Conservation (phyloP, 2,888 invertebrate species). For the Pantelozetes paolii region DNA sequence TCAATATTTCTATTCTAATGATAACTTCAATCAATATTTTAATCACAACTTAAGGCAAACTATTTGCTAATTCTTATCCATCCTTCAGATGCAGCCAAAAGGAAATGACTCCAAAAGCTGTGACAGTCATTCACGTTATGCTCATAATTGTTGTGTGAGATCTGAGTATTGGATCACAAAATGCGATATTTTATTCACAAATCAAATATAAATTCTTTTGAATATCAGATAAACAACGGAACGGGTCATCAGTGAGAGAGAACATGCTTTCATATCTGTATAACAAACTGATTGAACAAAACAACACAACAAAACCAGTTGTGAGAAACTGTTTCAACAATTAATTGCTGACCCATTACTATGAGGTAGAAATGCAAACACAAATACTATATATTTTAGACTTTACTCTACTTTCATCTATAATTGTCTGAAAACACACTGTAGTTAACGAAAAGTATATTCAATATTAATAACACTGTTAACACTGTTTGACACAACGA, state of each 20-base stretch:
- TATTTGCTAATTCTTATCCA: neutral
- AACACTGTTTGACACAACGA: conserved; percentile 16
- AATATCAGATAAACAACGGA: conserved; percentile 14
- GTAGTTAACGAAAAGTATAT: neutral
- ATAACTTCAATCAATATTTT: too few species aligned
- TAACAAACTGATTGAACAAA: neutral
- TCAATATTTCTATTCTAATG: neutral
- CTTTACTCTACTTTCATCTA: too few species aligned
- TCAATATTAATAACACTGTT: conserved; percentile 16
- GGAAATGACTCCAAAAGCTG: conserved; percentile 15
- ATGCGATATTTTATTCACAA: neutral
- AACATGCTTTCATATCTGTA: too few species aligned
- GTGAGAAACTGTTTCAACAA: conserved; percentile 14
- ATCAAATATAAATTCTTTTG: conserved; percentile 2
- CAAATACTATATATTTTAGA: neutral
- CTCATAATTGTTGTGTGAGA: neutral
- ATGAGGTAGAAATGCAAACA: conserved; percentile 23
- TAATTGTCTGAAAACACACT: too few species aligned
- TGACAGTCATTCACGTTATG: neutral
- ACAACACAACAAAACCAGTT: neutral
- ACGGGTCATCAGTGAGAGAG: neutral
- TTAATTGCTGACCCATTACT: conserved; percentile 26
- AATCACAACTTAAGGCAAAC: too few species aligned
- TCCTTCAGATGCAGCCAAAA: conserved; percentile 20
- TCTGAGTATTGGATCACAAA: neutral